Conservation (phyloP, 2,888 invertebrate species). For the Hirudinaria manillensis region DNA sequence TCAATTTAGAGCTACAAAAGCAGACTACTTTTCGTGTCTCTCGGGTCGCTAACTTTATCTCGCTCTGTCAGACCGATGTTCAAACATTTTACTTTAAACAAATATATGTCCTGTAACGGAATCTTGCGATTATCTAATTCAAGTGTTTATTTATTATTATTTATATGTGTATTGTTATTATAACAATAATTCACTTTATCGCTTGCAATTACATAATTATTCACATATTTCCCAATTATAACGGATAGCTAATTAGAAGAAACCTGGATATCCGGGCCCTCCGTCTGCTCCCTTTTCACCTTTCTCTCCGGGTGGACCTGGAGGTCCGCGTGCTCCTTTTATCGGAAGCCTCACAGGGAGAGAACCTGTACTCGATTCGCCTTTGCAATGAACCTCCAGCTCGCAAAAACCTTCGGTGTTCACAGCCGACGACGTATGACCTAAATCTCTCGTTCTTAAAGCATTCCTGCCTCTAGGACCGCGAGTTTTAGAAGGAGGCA, state of each 20-base stretch:
- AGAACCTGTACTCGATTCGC: not conserved
- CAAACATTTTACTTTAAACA: too few species aligned
- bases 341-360: conserved; percentile 45
- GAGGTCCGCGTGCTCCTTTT: conserved; percentile 46
- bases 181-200: too few species aligned
- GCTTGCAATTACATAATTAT: too few species aligned
- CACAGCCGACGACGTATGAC: conserved; percentile 15
- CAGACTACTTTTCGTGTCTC: too few species aligned
- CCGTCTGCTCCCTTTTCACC: conserved; percentile 46
- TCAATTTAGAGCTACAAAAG: too few species aligned
- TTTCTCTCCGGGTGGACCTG: conserved; percentile 43
- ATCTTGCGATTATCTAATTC: too few species aligned
- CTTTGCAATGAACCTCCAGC: conserved; percentile 35
- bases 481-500: not conserved
- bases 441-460: conserved; percentile 13
- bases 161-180: too few species aligned
- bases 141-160: too few species aligned
- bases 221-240: too few species aligned
- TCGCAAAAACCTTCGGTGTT: conserved; percentile 33
- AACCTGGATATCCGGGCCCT: conserved; percentile 43
- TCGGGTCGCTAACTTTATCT: too few species aligned
- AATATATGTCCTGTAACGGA: too few species aligned
- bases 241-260: not conserved
- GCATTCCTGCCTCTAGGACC: conserved; percentile 4
- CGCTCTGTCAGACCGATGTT: too few species aligned